Percentiles rank a stretch among this genome's conserved stretches.
Conservation (phyloP, 2,888 invertebrate species). For the Frankliniella intonsa region DNA sequence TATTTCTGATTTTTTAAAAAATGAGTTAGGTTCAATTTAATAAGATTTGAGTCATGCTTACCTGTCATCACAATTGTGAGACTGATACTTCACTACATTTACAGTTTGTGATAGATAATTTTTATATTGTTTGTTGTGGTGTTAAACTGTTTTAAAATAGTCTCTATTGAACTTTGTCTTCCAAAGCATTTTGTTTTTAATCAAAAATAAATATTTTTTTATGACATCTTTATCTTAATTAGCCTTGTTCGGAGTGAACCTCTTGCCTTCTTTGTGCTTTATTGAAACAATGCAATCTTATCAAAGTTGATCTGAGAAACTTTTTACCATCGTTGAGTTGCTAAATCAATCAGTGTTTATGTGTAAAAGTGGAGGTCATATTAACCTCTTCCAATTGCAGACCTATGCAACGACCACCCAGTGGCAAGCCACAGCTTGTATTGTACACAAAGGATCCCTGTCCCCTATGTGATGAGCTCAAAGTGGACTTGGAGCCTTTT, state of each 20-base stretch:
- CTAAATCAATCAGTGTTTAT: no score
- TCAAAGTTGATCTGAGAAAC: no score
- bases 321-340: no score
- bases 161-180: no score
- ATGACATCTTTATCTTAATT: not conserved
- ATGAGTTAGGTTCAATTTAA: no score
- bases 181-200: conserved; percentile 21
- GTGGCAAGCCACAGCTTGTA: conserved; percentile 58
- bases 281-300: no score
- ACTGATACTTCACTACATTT: no score
- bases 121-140: not conserved
- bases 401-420: not conserved
- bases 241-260: no score
- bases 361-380: not conserved
- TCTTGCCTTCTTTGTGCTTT: no score
- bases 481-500: conserved; percentile 57
- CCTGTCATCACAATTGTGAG: no score
- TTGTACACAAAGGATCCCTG: conserved; percentile 80
- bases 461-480: conserved; percentile 73
- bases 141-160: not conserved
- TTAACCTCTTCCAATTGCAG: conserved; percentile 28
- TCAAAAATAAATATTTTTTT: not conserved
- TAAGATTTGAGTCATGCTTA: no score
- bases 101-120: not conserved
- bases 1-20: not conserved